Conservation (phyloP, 2,797 vertebrate genomes). For the Loriculus beryllinus region DNA sequence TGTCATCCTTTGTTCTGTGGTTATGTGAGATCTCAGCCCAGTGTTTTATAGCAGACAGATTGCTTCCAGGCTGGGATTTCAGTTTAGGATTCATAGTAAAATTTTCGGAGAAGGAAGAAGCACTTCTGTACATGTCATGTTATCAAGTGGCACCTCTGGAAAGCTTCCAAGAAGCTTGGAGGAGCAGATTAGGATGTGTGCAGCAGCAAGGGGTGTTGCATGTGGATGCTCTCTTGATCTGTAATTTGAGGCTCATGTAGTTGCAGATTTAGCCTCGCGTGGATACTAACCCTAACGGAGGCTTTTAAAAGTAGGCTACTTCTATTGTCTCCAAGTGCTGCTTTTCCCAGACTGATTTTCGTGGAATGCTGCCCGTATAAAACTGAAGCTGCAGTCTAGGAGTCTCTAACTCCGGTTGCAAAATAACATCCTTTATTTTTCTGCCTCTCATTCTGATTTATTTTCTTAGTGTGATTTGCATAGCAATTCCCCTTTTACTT, state of each 20-base stretch:
- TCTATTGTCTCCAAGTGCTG: background rate
- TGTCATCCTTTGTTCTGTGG: accelerated
- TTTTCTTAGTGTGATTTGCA: background rate
- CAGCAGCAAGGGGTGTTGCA: accelerated
- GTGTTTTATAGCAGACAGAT: background rate
- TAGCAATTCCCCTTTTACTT: background rate
- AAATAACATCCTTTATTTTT: background rate
- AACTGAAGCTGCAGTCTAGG: background rate
- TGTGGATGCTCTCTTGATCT: background rate
- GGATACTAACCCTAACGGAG: background rate
- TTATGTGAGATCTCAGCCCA: background rate
- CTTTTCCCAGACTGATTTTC: background rate
- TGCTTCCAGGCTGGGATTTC: background rate
- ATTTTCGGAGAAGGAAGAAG: background rate
- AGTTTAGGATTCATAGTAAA: background rate
- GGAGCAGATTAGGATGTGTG: background rate
- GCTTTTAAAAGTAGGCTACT: background rate
- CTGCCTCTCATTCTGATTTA: background rate
- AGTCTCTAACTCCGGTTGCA: background rate
- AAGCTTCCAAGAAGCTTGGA: background rate
- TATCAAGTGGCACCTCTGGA: background rate
- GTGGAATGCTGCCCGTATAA: background rate
- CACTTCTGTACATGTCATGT: background rate
- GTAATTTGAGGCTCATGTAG: background rate
- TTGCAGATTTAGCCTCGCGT: accelerated